Percentiles rank a stretch among this genome's conserved stretches.
phyloP scores from a whole-genome alignment of 1,140 invertebrate species.

The Gonioctena quinquepunctata region DNA sequence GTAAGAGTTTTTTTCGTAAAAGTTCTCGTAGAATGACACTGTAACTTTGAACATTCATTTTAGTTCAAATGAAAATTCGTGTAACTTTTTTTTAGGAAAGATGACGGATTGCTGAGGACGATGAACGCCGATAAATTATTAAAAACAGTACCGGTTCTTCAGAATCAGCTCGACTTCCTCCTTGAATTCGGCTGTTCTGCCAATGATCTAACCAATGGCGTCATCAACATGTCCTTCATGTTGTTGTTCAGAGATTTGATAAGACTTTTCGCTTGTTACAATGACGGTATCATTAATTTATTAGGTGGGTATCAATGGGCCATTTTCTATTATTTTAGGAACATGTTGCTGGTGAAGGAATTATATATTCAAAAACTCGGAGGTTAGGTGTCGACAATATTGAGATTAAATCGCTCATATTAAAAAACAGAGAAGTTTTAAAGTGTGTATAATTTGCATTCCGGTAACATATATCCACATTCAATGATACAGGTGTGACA shows the following conservation, averaged over 20 bases:
- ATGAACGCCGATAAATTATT: conserved; percentile 97
- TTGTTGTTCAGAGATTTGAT: conserved; percentile 98
- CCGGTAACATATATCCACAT: too few relatives aligned
- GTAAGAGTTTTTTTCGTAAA: too few relatives aligned
- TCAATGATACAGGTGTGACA: too few relatives aligned
- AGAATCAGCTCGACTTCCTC: conserved; percentile 92
- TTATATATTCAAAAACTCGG: neutral
- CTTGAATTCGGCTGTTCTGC: conserved; percentile 97
- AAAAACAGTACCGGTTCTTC: conserved; percentile 94
- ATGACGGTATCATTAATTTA: conserved; percentile 99
- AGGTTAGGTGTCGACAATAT: too few relatives aligned
- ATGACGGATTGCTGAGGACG: conserved; percentile 93
- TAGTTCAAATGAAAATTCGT: neutral
- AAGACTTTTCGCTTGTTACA: conserved; percentile 98
- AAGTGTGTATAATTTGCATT: too few relatives aligned
- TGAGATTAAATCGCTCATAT: too few relatives aligned
- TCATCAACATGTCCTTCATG: conserved; percentile 99
- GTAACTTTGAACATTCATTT: too few relatives aligned
- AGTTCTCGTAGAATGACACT: neutral
- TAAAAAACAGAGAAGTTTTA: too few relatives aligned
- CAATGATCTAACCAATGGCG: conserved; percentile 96
- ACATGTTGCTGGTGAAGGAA: neutral
- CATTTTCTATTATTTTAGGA: too few relatives aligned
- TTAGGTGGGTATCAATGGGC: conserved; percentile 71
- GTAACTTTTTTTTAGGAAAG: conserved; percentile 72